Base-by-base conservation (phyloP, 2,113 vertebrate genomes). In the Diadophis punctatus region DNA sequence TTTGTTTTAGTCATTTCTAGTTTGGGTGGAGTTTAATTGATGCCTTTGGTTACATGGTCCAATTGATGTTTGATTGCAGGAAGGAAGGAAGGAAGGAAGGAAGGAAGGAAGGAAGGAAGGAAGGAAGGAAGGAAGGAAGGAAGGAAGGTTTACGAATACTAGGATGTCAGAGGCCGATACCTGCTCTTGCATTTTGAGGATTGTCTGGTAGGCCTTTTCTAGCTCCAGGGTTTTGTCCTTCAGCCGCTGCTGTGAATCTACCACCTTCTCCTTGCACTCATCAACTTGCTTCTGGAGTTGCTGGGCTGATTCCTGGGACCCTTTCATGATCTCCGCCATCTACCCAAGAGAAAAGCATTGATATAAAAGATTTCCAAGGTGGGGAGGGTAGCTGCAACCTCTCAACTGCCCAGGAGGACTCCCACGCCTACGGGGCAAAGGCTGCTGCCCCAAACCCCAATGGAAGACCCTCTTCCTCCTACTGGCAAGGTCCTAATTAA, bases 221-320 rank as follows among this genome's bases (percentile, higher is more conserved):
- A 98, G 96, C 95, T 99, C 99, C 27, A 98, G 95, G 51, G 95
- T 98, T 93, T 98, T 98, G 85, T 99, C 99, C 94, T 98, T 98
- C 92, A 99, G 95, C 90, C 98, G 98, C 85, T 96, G 98, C 94
- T 99, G 99, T 95, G 98, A 95, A 86, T 99, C 99, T 0, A 97
- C 91, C 90, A 98, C 98, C 95, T 99, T 99, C 94, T 99, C 99
- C 93, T 98, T 99, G 93, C 98, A 99, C 93, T 98, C 98, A 92
- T 99, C 98, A 93, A 99, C 98, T 95, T 99, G 99, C 95, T 98
- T 98, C 97, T 99, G 99, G 94, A 99, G 98, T 94, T 99, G 98
- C 93, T 98, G 95, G 0, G 98, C 96, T 12, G 99, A 99, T 0
- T 94, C 96, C 95, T 98, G 98, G 2, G 99, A 99, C 0, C 96